Base-by-base conservation (phyloP, 2,797 vertebrate species). In the Merluccius polli region DNA sequence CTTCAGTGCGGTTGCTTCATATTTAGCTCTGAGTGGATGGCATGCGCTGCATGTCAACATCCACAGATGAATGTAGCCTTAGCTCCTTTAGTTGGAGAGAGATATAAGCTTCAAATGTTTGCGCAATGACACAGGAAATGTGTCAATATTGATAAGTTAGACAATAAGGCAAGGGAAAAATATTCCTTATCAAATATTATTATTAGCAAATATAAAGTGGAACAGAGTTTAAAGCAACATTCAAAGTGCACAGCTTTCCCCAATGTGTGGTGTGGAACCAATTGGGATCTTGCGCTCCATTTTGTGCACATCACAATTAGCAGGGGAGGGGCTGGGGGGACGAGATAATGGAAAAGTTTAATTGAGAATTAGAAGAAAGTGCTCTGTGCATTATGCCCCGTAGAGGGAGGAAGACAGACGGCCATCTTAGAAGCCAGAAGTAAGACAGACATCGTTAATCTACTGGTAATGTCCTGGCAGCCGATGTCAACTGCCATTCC, bases 281-380 rank as follows among this genome's bases (percentile, higher is more conserved):
- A 67, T 30, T 67, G 29, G 24, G 15, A 67, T 13, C 27, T 67
- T 48, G 38, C 44, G 78, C 75, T 87, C 82, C 84, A 87, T 88
- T 80, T 83, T 77, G 63, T 77, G 74, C 77, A 73, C 72, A 80
- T 67, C 75, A 80, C 84, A 85, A 86, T 89, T 88, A 89, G 86
- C 86, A 79, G 79, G 84, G 77, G 78, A 76, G 79, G 85, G 29
- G 84, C 87, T 87, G 86, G 85, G 79, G 78, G 75, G 81, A 73
- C 77, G 73, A 85, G 87, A 91, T 91, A 91, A 91, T 88, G 84
- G 81, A 81, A 52, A 88, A 87, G 85, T 74, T 82, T 83, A 90
- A 91, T 79, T 84, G 80, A 81, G 84, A 87, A 86, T 85, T 83
- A 84, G 41, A 83, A 84, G 75, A 75, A 80, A 75, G 82, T 70